A percentile compares a stretch with the other conserved stretches of the same genome.
Evolutionary conservation across 2,888 invertebrate species (phyloP).

Genomic region (Luperina testacea): DNA sequence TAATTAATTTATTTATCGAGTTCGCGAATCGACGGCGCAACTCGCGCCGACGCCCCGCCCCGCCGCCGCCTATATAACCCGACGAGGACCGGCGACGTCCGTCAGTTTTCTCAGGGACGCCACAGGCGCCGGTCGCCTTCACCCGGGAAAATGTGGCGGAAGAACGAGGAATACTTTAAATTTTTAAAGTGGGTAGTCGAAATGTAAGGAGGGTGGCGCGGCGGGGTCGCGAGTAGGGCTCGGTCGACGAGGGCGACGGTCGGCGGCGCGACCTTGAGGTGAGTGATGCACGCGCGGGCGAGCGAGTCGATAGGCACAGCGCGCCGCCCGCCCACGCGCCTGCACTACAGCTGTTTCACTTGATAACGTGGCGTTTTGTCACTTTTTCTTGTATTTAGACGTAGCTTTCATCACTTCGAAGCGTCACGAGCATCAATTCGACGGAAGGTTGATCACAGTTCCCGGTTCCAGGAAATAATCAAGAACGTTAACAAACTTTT

Average conservation of each 20-base stretch:
- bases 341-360: conserved; percentile 87
- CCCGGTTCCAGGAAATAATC: conserved; percentile 40
- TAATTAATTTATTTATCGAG: conserved; percentile 91
- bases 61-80: conserved; percentile 85
- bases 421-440: conserved; percentile 11
- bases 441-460: conserved; percentile 35
- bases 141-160: conserved; percentile 79
- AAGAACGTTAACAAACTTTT: conserved; percentile 61
- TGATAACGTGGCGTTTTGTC: conserved; percentile 78
- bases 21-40: conserved; percentile 90
- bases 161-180: conserved; percentile 83
- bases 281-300: conserved; percentile 82
- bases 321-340: conserved; percentile 80
- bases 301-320: conserved; percentile 80
- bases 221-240: conserved; percentile 79
- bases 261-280: conserved; percentile 85
- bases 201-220: conserved; percentile 76
- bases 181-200: conserved; percentile 77
- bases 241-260: conserved; percentile 69
- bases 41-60: conserved; percentile 87
- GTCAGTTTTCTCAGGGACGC: conserved; percentile 87
- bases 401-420: conserved; percentile 50
- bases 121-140: conserved; percentile 81
- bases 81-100: conserved; percentile 81
- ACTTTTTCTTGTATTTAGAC: conserved; percentile 64